A percentile compares a stretch with the other conserved stretches of the same genome.
These are phyloP conservation scores for Chelonus formosanus DNA, from an alignment of 2,888 invertebrate genomes.

Conservation along the genomic window DNA sequence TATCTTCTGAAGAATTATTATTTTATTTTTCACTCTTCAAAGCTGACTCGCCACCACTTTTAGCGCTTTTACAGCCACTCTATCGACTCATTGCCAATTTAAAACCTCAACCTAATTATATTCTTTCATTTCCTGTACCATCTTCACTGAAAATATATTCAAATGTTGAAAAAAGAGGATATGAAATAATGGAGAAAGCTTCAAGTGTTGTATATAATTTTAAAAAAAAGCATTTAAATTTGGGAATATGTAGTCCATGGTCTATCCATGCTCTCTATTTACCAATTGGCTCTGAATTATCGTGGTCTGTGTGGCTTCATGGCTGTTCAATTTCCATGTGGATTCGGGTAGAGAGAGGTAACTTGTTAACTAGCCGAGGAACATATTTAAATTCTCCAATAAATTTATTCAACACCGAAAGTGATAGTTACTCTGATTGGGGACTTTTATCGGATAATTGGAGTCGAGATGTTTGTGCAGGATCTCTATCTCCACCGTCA, in stretches of 20 bases:
- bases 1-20: slow-evolving; percentile 69
- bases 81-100: slow-evolving; percentile 66
- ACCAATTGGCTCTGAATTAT: slow-evolving; percentile 57
- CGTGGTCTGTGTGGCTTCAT: slow-evolving; percentile 72
- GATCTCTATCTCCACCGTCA: slow-evolving; percentile 56
- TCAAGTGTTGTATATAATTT: slow-evolving; percentile 61
- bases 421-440: slow-evolving; percentile 63
- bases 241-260: slow-evolving; percentile 62
- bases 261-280: slow-evolving; percentile 60
- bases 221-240: slow-evolving; percentile 56
- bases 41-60: slow-evolving; percentile 67
- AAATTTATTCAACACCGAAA: slow-evolving; percentile 52
- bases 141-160: slow-evolving; percentile 31
- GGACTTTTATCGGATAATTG: slow-evolving; percentile 61
- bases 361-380: slow-evolving; percentile 44
- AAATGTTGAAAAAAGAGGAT: slow-evolving; percentile 45
- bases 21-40: slow-evolving; percentile 72
- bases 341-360: slow-evolving; percentile 66
- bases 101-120: slow-evolving; percentile 69
- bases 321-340: slow-evolving; percentile 72
- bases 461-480: slow-evolving; percentile 59
- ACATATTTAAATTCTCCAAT: slow-evolving; percentile 43
- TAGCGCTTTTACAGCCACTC: slow-evolving; percentile 69
- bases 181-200: slow-evolving; percentile 54
- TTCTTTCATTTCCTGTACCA: slow-evolving; percentile 67